phyloP scores from a whole-genome alignment of 1,140 invertebrate genomes.

The Habropoda laboriosa region DNA sequence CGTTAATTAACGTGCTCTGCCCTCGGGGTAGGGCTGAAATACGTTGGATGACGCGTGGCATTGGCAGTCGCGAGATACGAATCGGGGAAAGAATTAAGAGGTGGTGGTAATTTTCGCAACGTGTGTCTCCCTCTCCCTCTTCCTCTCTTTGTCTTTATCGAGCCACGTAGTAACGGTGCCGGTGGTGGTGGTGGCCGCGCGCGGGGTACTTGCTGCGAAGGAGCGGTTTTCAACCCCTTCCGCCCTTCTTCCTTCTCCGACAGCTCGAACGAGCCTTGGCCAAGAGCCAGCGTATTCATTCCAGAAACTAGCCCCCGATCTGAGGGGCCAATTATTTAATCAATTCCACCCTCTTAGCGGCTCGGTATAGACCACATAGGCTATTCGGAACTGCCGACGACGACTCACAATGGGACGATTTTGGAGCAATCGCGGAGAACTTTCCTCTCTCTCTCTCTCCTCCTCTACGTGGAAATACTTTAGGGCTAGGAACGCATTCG shows the following conservation, averaged over 20 bases:
- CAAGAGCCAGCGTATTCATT: constrained; percentile 80
- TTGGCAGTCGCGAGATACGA: constrained; percentile 28
- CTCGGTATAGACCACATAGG: constrained; percentile 64
- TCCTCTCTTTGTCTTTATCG: constrained; percentile 67
- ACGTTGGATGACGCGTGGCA: constrained; percentile 28
- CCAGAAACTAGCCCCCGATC: constrained; percentile 80
- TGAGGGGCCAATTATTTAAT: constrained; percentile 82
- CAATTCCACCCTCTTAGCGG: constrained; percentile 81
- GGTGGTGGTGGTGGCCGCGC: constrained; percentile 51
- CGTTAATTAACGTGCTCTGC: constrained; percentile 36
- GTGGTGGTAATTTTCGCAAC: neutral
- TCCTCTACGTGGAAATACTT: neutral
- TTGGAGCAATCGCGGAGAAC: neutral
- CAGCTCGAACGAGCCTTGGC: constrained; percentile 71
- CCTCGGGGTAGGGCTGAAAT: neutral
- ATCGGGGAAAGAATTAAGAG: constrained; percentile 12
- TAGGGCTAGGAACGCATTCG: neutral
- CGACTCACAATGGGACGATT: constrained; percentile 39
- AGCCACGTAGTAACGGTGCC: constrained; percentile 71
- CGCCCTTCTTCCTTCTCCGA: constrained; percentile 53
- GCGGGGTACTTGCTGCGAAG: constrained; percentile 68
- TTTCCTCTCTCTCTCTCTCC: neutral
- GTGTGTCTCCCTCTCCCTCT: too few species aligned
- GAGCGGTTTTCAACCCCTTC: constrained; percentile 68
- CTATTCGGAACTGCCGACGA: constrained; percentile 68